Base-by-base conservation (phyloP, 2,113 vertebrate species). In the Cyanoliseus patagonus region DNA sequence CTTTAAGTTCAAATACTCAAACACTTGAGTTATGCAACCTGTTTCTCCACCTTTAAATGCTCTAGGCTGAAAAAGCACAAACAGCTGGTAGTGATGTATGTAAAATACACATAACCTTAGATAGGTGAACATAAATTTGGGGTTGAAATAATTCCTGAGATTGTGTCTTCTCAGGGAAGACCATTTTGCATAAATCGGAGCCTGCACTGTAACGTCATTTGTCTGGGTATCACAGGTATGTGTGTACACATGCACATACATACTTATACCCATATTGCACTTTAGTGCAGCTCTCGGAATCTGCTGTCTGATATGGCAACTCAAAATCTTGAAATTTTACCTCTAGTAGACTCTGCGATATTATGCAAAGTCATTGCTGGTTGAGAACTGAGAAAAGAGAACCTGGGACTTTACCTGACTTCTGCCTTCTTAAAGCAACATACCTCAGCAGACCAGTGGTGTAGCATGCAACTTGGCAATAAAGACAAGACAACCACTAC, bases 401-500 rank as follows among this genome's bases (percentile, higher is more conserved):
- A 20, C 31, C 25, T 75, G n/a, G 41, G 42, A 35, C 47, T 7
- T 70, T 59, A 52, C 9, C 17, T 59, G 18, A 44, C 9, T 25
- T 63, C 28, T 68, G 4, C 37, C 46, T 66, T 52, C 44, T 72
- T 41, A 64, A 90, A 85, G 35, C 17, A 37, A 46, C 2, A 0
- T 11, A 49, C 7, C 5, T 55, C 46, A 76, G 47, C 47, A 76
- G 41, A 51, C 25, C 19, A 55, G 17, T 5, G 11, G 7, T 35
- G 20, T 6, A 28, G 18, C 12, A 27, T 15, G 33, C 23, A 47
- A 7, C 27, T 30, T 69, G 52, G 30, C 76, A 73, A 22, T 27
- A 66, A n/a, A 47, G 39, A 30, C n/a, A 59, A 75, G 69, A 41
- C 0, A 0, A 69, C 10, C 0, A 0, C 28, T 73, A 9, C 8